Evolutionary conservation across 2,888 invertebrate species (phyloP).

Genomic region (Apamea sordens): DNA sequence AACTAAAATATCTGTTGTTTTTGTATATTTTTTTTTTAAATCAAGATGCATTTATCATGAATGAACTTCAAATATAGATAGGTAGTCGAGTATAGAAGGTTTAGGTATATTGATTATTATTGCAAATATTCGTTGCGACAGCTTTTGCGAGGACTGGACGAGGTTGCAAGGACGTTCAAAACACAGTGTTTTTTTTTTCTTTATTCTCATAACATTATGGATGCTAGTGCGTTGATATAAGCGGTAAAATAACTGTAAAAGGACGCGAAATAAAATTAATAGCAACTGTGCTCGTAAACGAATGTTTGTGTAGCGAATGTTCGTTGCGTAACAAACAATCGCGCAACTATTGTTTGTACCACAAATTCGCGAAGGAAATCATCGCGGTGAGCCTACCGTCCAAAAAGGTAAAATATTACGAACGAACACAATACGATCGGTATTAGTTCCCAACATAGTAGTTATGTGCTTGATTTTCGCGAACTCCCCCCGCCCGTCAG

Average conservation of each 20-base stretch:
- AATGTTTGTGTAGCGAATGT: not conserved
- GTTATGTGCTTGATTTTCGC: constrained; percentile 22
- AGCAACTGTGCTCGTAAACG: not conserved
- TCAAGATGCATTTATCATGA: too few relatives aligned
- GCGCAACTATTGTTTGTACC: not conserved
- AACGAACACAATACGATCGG: constrained; percentile 5
- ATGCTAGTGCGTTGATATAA: not conserved
- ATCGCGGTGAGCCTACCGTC: not conserved
- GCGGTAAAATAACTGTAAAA: not conserved
- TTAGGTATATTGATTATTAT: too few relatives aligned
- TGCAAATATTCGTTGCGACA: too few relatives aligned
- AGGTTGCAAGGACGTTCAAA: too few relatives aligned
- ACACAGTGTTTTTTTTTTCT: not conserved
- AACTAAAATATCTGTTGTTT: too few relatives aligned
- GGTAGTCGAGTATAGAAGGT: too few relatives aligned
- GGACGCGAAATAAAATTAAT: not conserved
- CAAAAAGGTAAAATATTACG: not conserved
- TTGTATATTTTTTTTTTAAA: too few relatives aligned
- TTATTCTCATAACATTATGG: not conserved
- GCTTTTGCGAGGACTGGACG: too few relatives aligned
- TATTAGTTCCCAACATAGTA: constrained; percentile 11
- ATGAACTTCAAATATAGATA: too few relatives aligned
- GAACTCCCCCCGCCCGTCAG: constrained; percentile 1
- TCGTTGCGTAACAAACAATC: not conserved
- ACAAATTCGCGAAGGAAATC: not conserved